Percentiles rank a stretch among this genome's conserved stretches.
Conservation (phyloP, 2,888 invertebrate genomes). For the Morpho deidamia region DNA sequence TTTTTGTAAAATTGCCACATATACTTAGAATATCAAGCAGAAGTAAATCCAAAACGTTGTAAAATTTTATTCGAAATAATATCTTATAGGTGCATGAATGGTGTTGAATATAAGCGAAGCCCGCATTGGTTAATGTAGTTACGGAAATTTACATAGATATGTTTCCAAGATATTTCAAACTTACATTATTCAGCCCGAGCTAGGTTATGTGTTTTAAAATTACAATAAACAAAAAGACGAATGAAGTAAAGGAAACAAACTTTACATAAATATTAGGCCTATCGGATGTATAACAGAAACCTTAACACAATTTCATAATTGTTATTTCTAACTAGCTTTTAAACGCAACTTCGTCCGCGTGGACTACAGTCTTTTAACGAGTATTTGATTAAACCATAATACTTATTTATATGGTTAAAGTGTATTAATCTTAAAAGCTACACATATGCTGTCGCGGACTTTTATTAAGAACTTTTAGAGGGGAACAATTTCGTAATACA, state of each 20-base stretch:
- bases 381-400: no score
- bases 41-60: neutral
- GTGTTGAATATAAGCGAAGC: conserved; percentile 6
- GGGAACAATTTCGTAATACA: no score
- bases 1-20: no score
- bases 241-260: neutral
- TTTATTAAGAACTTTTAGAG: no score
- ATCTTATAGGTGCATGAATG: neutral
- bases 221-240: conserved; percentile 10
- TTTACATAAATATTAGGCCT: neutral
- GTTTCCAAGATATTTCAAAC: conserved; percentile 11
- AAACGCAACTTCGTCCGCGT: no score
- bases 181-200: conserved; percentile 8
- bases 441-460: no score
- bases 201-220: conserved; percentile 12
- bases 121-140: conserved; percentile 9
- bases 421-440: no score
- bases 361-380: no score
- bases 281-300: neutral
- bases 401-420: no score
- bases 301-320: no score
- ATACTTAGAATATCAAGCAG: no score
- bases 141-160: conserved; percentile 12
- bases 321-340: no score
- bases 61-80: neutral